Conservation (phyloP, 1,140 invertebrate species). For the Caligus rogercresseyi region DNA sequence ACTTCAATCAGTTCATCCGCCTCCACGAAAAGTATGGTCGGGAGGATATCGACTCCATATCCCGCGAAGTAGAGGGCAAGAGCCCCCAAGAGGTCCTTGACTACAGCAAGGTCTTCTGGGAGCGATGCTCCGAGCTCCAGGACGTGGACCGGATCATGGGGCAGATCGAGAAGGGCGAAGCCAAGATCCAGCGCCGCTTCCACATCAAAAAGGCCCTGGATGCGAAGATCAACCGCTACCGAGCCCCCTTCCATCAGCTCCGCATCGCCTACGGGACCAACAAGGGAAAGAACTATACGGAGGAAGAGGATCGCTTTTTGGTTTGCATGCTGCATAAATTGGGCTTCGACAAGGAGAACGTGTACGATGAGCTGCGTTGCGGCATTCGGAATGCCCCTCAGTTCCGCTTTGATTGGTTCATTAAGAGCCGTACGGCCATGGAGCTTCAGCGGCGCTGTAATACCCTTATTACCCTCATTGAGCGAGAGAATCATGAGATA, state of each 20-base stretch:
- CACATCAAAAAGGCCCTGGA: slow-evolving; percentile 95
- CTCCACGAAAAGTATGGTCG: slow-evolving; percentile 91
- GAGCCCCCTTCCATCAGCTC: slow-evolving; percentile 94
- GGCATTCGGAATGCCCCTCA: slow-evolving; percentile 57
- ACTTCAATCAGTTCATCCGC: slow-evolving; percentile 98
- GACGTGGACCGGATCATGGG: slow-evolving; percentile 60
- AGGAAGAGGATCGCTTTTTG: slow-evolving; percentile 94
- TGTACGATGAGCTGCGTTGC: slow-evolving; percentile 88
- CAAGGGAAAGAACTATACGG: slow-evolving; percentile 97
- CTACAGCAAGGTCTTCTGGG: slow-evolving; percentile 97
- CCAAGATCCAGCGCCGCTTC: slow-evolving; percentile 83
- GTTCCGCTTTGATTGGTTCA: slow-evolving; percentile 88
- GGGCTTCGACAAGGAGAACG: slow-evolving; percentile 97
- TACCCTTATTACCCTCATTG: slow-evolving; percentile 91
- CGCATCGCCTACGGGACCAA: slow-evolving; percentile 92
- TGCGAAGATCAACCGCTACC: slow-evolving; percentile 66
- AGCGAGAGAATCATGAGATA: slow-evolving; percentile 91
- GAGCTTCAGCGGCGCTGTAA: slow-evolving; percentile 93
- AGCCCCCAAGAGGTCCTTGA: slow-evolving; percentile 91
- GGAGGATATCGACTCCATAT: slow-evolving; percentile 93
- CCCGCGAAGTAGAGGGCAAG: slow-evolving; percentile 92
- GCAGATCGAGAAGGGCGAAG: slow-evolving; percentile 92
- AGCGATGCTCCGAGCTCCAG: slow-evolving; percentile 84
- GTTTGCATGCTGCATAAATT: slow-evolving; percentile 97
- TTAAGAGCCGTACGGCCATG: slow-evolving; percentile 89